These are phyloP conservation scores for Drosophila diplacantha DNA, from an alignment of 2,888 invertebrate genomes.

Conservation along the genomic window DNA sequence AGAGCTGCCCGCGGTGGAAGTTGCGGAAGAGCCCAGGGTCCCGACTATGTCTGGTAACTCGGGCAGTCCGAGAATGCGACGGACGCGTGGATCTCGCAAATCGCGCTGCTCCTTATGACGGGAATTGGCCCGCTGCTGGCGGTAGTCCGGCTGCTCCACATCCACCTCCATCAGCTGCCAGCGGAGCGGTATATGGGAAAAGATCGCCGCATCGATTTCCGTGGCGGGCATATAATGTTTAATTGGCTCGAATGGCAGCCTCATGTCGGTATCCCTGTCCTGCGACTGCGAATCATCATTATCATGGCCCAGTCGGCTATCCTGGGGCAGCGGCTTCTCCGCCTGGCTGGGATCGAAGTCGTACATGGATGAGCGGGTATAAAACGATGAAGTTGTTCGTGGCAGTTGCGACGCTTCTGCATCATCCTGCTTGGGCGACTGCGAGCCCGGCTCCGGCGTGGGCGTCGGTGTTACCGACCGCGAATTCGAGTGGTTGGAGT, in stretches of 20 bases:
- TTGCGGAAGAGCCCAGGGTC: background rate
- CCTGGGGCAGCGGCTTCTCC: conserved; percentile 38
- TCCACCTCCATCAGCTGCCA: conserved; percentile 82
- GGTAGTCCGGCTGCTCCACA: conserved; percentile 86
- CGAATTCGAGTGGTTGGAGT: conserved; percentile 62
- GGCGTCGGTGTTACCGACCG: conserved; percentile 67
- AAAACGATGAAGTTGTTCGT: conserved; percentile 42
- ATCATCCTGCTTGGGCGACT: conserved; percentile 56
- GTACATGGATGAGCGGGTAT: conserved; percentile 73
- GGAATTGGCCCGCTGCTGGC: conserved; percentile 84
- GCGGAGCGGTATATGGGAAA: conserved; percentile 85
- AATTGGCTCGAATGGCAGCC: conserved; percentile 88
- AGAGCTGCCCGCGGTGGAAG: background rate
- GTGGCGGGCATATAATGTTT: conserved; percentile 90
- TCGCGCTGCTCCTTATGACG: conserved; percentile 85
- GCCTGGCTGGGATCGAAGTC: conserved; percentile 61
- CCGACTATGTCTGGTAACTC: conserved; percentile 68
- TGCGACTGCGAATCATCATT: conserved; percentile 4
- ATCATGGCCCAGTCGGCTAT: conserved; percentile 6
- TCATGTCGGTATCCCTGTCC: conserved; percentile 84
- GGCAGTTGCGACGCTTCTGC: background rate
- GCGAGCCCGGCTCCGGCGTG: conserved; percentile 63
- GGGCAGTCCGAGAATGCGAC: conserved; percentile 83
- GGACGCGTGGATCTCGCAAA: conserved; percentile 85
- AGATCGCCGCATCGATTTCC: conserved; percentile 90